Evolutionary conservation across 2,888 invertebrate species (phyloP), one percentile per base, ranked within the genome.

Genomic region (Meiosimyza decipiens): DNA sequence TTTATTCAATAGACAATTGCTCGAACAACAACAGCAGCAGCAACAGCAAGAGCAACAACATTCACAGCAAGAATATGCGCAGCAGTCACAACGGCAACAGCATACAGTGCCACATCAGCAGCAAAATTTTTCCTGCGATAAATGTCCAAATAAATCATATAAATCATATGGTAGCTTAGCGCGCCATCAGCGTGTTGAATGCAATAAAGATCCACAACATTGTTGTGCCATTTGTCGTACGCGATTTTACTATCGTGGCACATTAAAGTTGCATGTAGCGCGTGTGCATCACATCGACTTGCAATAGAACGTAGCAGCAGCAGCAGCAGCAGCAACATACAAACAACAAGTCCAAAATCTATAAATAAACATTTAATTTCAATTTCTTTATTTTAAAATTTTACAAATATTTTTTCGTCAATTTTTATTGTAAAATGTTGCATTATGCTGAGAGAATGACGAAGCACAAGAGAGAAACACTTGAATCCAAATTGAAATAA

Each of bases 161-260:
- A 84, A 82, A 77, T 83, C 84, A 70, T 83, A 83, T 74, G 81
- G 82, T 71, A 86, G 87, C 60, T 78, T 89, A 40, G 84, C 87
- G 71, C 88, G 88, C 15, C 89, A 88, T 79, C 85, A 85, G 78
- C 85, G 85, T 73, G 83, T 88, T 71, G 89, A 89, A 78, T 89
- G 89, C 77, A 88, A 89, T 62, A 88, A 89, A 77, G 86, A 87
- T 71, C 89, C 87, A 0, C 84, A 84, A 57, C 88, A 87, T 78
- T 80, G 84, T 47, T 89, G 89, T 76, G 76, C 79, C 1, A 79
- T 84, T 66, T 89, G 89, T 75, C 71, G 75, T 18, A 80, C 78
- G 74, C 81, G 79, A 75, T 85, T 84, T 76, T 83, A 80, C 73
- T 84, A 85, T 75, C 71, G 78, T 54, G 77, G 76, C 67, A 80